Percentiles rank a stretch among this genome's conserved stretches.
These are phyloP conservation scores for Quiscalus mexicanus DNA, from an alignment of 2,113 vertebrate genomes.

Conservation along the genomic window DNA sequence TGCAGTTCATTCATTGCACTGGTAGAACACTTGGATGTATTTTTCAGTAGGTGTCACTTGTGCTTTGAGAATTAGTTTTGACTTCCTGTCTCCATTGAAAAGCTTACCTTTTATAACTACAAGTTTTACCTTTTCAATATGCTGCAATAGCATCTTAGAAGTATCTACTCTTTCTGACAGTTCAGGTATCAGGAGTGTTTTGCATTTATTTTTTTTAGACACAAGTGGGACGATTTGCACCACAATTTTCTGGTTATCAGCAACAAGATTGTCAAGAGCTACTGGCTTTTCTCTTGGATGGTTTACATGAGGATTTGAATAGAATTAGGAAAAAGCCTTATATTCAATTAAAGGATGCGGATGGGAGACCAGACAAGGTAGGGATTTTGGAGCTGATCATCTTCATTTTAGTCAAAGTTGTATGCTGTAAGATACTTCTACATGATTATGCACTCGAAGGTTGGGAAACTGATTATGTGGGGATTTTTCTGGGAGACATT, in stretches of 20 bases:
- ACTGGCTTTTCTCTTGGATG: constrained; percentile 96
- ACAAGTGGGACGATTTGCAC: constrained; percentile 95
- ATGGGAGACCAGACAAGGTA: constrained; percentile 95
- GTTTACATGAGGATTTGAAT: constrained; percentile 97
- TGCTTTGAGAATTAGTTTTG: not conserved
- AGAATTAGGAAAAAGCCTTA: constrained; percentile 99
- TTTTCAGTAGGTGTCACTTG: not conserved
- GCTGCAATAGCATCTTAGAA: not conserved
- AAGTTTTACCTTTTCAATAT: not conserved
- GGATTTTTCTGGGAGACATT: not conserved
- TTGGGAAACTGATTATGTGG: not conserved
- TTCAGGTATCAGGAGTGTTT: not conserved
- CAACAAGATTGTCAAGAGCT: constrained; percentile 98
- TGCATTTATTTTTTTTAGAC: constrained; percentile 74
- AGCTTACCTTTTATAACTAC: not conserved
- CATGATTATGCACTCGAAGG: not conserved
- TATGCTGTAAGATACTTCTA: not conserved
- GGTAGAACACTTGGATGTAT: not conserved
- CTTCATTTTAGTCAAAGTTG: not conserved
- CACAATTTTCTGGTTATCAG: constrained; percentile 98
- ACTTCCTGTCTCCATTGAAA: not conserved
- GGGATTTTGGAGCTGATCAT: not conserved
- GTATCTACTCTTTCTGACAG: not conserved
- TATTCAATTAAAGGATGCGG: constrained; percentile 95
- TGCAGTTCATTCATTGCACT: not conserved